phyloP scores from a whole-genome alignment of 2,797 vertebrate genomes.

The Chelonia mydas region DNA sequence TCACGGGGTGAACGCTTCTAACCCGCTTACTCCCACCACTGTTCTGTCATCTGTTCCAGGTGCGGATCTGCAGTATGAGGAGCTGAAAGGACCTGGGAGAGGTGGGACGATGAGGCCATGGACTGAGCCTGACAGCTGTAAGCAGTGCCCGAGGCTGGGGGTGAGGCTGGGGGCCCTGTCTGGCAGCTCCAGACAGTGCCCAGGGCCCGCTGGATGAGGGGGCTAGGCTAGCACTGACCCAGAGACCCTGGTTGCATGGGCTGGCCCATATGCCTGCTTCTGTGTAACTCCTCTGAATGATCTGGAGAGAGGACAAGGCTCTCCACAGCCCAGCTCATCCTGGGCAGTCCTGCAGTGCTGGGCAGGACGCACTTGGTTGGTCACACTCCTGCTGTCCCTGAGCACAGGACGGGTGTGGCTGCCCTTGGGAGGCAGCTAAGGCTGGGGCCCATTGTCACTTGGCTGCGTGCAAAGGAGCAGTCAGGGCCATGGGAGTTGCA shows the following conservation, averaged over 20 bases:
- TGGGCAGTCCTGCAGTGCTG: background rate
- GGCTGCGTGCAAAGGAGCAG: no score
- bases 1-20: background rate
- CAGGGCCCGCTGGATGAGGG: background rate
- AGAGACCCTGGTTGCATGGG: no score
- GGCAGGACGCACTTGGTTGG: no score
- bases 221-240: background rate
- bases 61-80: accelerated
- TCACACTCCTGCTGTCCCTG: no score
- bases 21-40: background rate
- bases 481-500: no score
- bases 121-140: background rate
- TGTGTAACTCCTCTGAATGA: background rate
- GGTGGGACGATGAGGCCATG: background rate
- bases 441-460: no score
- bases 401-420: no score
- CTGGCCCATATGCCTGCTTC: no score
- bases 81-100: background rate
- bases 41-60: background rate
- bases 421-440: no score
- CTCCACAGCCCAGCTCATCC: background rate
- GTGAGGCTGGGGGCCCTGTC: no score
- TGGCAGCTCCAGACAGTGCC: background rate
- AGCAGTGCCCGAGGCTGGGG: background rate
- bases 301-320: background rate